These are phyloP conservation scores for Octopus sinensis DNA, from an alignment of 1,140 invertebrate species.

Conservation along the genomic window DNA sequence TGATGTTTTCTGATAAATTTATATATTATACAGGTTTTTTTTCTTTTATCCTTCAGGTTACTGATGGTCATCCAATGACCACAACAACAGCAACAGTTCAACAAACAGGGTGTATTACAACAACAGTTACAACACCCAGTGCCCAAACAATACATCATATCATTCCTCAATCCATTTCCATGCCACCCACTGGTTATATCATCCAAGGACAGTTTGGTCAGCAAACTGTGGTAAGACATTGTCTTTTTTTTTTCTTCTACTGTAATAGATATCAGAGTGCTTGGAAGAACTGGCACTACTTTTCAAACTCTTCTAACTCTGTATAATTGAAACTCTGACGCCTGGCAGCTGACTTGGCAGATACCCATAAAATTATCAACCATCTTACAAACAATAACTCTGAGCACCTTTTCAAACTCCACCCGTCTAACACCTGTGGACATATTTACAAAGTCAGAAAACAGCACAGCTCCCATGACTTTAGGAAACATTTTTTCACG, in stretches of 20 bases:
- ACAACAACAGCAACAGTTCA: neutral
- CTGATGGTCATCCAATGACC: neutral
- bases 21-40: neutral
- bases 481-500: too few species aligned
- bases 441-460: too few species aligned
- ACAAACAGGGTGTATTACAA: neutral
- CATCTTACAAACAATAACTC: too few species aligned
- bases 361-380: too few species aligned
- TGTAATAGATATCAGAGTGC: neutral
- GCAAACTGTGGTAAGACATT: slow-evolving; percentile 36
- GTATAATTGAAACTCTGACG: too few species aligned
- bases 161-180: slow-evolving; percentile 18
- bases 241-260: neutral
- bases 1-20: too few species aligned
- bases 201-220: slow-evolving; percentile 47
- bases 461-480: too few species aligned
- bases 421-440: too few species aligned
- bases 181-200: slow-evolving; percentile 32
- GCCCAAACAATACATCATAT: slow-evolving; percentile 7
- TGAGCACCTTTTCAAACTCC: too few species aligned
- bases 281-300: neutral
- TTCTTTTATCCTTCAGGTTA: slow-evolving; percentile 7
- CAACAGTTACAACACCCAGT: neutral
- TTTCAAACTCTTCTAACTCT: neutral
- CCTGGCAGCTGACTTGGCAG: too few species aligned